Evolutionary conservation across 92 coral and sea anemone genomes (phyloP).

Genomic region (Anthopleura xanthogrammica): DNA sequence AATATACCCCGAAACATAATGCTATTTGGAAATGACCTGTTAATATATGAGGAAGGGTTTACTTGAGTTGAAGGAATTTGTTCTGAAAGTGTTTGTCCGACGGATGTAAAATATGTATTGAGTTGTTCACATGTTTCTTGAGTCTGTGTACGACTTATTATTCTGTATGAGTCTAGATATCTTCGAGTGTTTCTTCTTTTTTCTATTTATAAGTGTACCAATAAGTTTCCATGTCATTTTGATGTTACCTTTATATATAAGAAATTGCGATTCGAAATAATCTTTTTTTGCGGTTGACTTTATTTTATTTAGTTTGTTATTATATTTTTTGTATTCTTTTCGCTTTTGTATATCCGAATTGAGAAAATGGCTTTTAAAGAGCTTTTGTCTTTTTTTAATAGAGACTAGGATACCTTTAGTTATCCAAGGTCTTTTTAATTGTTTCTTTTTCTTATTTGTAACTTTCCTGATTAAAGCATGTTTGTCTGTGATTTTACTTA

Average conservation of each 20-base stretch:
- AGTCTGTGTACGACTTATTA: slow-evolving; percentile 40
- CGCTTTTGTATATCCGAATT: slow-evolving; percentile 38
- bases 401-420: slow-evolving; percentile 42
- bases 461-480: slow-evolving; percentile 43
- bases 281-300: slow-evolving; percentile 37
- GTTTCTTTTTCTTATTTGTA: slow-evolving; percentile 38
- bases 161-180: slow-evolving; percentile 41
- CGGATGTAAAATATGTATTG: background rate
- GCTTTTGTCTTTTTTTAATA: slow-evolving; percentile 49
- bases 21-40: slow-evolving; percentile 30
- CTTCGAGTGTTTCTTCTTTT: slow-evolving; percentile 23
- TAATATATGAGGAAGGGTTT: slow-evolving; percentile 19
- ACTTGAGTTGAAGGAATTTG: background rate
- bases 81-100: background rate
- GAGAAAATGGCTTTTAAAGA: slow-evolving; percentile 45
- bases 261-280: slow-evolving; percentile 17
- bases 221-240: slow-evolving; percentile 53
- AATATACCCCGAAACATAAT: slow-evolving; percentile 26
- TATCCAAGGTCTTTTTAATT: slow-evolving; percentile 54
- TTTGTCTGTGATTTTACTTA: slow-evolving; percentile 48
- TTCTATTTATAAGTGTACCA: slow-evolving; percentile 47
- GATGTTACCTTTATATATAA: slow-evolving; percentile 36
- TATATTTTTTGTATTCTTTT: slow-evolving; percentile 37
- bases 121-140: slow-evolving; percentile 16
- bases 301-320: slow-evolving; percentile 39